A percentile compares a stretch with the other conserved stretches of the same genome.
These are phyloP conservation scores for Fulmarus glacialis DNA, from an alignment of 2,113 vertebrate species.

Conservation along the genomic window DNA sequence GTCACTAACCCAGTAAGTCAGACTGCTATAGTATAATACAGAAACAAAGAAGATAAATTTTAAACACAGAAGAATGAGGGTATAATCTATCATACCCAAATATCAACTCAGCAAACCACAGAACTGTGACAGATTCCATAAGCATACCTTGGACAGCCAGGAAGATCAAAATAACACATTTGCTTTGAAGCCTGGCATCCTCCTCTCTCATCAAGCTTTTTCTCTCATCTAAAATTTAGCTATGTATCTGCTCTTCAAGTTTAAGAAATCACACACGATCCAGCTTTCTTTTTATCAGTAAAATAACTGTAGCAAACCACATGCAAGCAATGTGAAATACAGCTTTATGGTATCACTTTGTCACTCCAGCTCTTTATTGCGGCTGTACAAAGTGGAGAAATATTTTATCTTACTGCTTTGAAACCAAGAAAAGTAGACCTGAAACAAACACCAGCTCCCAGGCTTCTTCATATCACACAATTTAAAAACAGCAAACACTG, in stretches of 20 bases:
- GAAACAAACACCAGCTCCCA: neutral
- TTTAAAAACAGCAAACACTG: neutral
- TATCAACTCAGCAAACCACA: neutral
- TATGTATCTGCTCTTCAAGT: neutral
- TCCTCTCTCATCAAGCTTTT: neutral
- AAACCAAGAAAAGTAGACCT: neutral
- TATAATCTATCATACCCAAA: neutral
- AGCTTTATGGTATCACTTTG: neutral
- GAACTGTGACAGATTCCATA: neutral
- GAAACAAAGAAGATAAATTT: neutral
- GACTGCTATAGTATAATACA: neutral
- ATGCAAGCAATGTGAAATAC: neutral
- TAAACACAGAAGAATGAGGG: neutral
- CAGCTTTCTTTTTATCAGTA: conserved; percentile 11
- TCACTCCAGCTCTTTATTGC: neutral
- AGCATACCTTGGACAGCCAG: neutral
- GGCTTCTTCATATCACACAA: neutral
- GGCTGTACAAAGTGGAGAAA: neutral
- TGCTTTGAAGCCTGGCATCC: neutral
- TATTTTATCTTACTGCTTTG: conserved; percentile 3
- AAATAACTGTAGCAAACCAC: neutral
- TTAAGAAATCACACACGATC: neutral
- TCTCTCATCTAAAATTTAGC: neutral
- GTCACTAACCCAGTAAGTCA: neutral
- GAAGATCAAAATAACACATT: neutral